Base-by-base conservation (phyloP, 2,113 vertebrate species). In the Pterocles burchelli region DNA sequence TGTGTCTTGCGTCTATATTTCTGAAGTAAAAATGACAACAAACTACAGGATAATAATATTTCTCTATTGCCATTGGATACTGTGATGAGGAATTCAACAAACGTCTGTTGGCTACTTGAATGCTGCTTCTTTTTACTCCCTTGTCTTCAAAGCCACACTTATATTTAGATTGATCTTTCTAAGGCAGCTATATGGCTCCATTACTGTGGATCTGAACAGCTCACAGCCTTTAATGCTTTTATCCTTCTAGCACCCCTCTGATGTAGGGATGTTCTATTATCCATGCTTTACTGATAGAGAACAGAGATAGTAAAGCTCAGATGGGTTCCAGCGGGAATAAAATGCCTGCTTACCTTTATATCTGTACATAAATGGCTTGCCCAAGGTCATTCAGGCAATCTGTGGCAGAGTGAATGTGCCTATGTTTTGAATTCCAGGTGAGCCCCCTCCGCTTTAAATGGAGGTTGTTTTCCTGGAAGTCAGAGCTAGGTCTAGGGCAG, bases 141-240 rank as follows among this genome's bases (percentile, higher is more conserved):
- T 78, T 90, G 90, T 95, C 93, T 97, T 97, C 91, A 95, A 91
- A 96, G 71, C 59, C 55, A 94, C 75, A 86, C 76, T 97, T 96
- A 74, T n/a, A 96, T 92, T 94, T 95, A 95, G 95, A 96, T 83
- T 91, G 90, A 95, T 96, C 75, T 84, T 91, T 85, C 82, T 89
- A 85, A 93, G 75, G 85, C 75, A 95, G 85, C 72, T 93, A 94
- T 95, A 96, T 80, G 79, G 91, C 73, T 89, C 95, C 67, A 88
- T 94, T 96, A 94, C 63, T 62, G 78, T 83, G 85, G 63, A 93
- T 86, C 74, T 90, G 92, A 97, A 93, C 83, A 89, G 83, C 68
- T 90, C 85, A 94, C 51, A 96, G 79, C 43, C 82, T 96, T 96
- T 96, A 93, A 88, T 90, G 82, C 71, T 95, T 94, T 95, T 93